These are phyloP conservation scores for Plodia interpunctella DNA, from an alignment of 1,140 invertebrate species.

Conservation along the genomic window DNA sequence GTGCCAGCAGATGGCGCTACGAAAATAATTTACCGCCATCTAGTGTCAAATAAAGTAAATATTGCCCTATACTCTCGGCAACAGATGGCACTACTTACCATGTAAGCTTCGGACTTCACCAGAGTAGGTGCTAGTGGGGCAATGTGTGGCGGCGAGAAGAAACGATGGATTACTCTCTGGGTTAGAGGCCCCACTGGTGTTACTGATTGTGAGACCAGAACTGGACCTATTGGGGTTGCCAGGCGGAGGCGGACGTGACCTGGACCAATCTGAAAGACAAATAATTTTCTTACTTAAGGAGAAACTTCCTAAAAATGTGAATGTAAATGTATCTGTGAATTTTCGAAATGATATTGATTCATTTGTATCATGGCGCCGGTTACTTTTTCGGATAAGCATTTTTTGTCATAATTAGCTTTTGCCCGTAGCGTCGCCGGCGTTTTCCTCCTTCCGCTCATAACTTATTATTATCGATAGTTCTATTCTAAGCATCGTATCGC, in stretches of 20 bases:
- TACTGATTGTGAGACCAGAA: slow-evolving; percentile 87
- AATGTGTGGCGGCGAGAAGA: slow-evolving; percentile 81
- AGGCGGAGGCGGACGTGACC: slow-evolving; percentile 86
- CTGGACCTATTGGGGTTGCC: slow-evolving; percentile 79
- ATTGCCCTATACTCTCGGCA: not conserved
- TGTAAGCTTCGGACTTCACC: slow-evolving; percentile 84
- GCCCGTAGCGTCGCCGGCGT: no score
- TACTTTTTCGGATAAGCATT: no score
- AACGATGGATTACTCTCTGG: slow-evolving; percentile 87
- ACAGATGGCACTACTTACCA: slow-evolving; percentile 9
- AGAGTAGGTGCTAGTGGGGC: slow-evolving; percentile 82
- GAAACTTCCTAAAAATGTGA: not conserved
- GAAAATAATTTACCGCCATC: not conserved
- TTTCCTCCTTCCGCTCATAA: no score
- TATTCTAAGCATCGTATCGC: no score
- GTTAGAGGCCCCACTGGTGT: slow-evolving; percentile 88
- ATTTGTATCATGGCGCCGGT: no score
- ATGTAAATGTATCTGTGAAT: no score
- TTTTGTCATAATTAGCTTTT: no score
- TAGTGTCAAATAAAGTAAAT: no score
- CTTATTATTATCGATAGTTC: no score
- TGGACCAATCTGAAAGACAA: slow-evolving; percentile 84
- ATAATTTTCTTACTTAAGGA: not conserved
- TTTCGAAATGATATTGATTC: no score
- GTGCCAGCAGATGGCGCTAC: not conserved